Evolutionary conservation across 2,113 vertebrate species (phyloP), one percentile per base, ranked within the genome.

Genomic region (Apistogramma diplotaenia): DNA sequence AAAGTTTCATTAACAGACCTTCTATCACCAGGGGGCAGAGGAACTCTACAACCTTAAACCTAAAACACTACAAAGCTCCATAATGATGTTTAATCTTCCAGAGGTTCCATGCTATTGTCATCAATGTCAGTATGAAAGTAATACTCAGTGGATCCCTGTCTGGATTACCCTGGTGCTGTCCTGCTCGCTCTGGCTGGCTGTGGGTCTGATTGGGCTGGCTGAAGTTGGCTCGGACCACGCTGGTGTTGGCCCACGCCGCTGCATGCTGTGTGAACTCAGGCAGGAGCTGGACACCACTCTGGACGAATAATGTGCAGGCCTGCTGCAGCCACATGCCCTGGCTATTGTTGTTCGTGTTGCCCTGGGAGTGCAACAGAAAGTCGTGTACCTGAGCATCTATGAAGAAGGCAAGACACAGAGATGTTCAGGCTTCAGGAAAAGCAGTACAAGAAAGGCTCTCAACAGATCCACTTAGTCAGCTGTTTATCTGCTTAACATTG

Each of bases 301-400:
- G 96, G 74, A 97, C 73, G 0, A 96, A 94, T 2, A 99, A 84
- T 8, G 95, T 94, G 67, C 96, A 97, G 3, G 94, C 92, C 93
- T 97, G 92, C 73, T 93, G 96, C 53, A 96, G 92, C 72, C 74
- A 74, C 0, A 82, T 46, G 1, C 89, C 92, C 23, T 92, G 95
- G 56, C 91, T 94, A 78, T 83, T 92, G 79, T 94, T 94, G 3
- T 74, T 76, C 27, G 78, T 19, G 25, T 89, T 87, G 16, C 88
- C 78, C 0, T 96, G 93, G 1, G 76, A 84, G 0, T 2, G 9
- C 0, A 58, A 79, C 88, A 96, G 89, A 85, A 95, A 89, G n/a
- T 95, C 92, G 59, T 93, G 96, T n/a, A 97, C 90, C 0, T 78
- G 87, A 54, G 73, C 75, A 27, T 97, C 97, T 98, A 93, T 21